Evolutionary conservation across 2,888 invertebrate species (phyloP), one percentile per base, ranked within the genome.

Genomic region (Papilio elwesi): DNA sequence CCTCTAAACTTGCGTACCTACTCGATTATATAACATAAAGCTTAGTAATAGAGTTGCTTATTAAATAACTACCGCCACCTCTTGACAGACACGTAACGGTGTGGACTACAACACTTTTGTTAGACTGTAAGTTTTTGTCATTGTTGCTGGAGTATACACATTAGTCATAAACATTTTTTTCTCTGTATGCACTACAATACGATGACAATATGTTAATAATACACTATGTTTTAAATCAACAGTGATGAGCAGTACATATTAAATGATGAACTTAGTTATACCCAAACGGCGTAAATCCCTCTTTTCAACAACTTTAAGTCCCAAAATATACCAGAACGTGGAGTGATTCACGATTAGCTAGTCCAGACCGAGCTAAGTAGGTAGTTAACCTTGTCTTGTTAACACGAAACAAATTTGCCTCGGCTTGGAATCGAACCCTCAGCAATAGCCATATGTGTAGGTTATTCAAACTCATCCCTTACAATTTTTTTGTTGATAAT

Each of bases 91-190:
- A 85, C 86, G 86, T 91, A 91, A 91, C 89, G 91, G 91, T 88
- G 91, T 88, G 87, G 89, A 84, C 90, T 90, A 91, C 91, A 90
- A 91, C 89, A 91, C 89, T 90, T 86, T 90, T 91, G 91, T 90
- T 87, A 86, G 85, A 88, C 90, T 88, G 87, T 91, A 85, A 88
- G 87, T 89, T 91, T 91, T 91, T 91, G 90, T 91, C 87, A 86
- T 87, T 82, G 86, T 86, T 85, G 84, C 85, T 83, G 87, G n/a
- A 6, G 87, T 86, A 86, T 85, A 74, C 77, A 87, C 86, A 89
- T 90, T 86, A 87, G 87, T 86, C 88, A 88, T 89, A 87, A 85
- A 83, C 80, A 81, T 80, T 78, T 26, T 26, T 26, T 67, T 65
- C 70, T 70, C 71, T 76, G 70, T 68, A 47, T 74, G 72, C 68